Conservation (phyloP, 2,888 invertebrate genomes). For the Drosophila setosimentum region DNA sequence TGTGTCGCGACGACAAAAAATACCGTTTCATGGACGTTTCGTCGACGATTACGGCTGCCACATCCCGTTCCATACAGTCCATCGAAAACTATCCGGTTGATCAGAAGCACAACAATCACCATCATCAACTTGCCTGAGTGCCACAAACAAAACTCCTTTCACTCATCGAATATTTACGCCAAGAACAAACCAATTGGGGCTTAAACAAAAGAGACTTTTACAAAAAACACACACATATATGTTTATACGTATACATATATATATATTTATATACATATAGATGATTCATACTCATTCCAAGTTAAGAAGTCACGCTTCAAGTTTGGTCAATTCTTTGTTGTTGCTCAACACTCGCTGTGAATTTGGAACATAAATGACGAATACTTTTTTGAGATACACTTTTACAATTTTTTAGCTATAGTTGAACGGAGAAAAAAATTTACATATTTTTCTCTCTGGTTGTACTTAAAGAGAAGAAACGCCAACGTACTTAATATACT, state of each 20-base stretch:
- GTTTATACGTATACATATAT: neutral
- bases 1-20: constrained; percentile 86
- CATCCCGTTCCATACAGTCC: constrained; percentile 85
- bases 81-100: constrained; percentile 84
- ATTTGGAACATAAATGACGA: constrained; percentile 13
- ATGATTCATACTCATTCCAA: constrained; percentile 13
- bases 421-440: neutral
- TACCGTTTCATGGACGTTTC: constrained; percentile 85
- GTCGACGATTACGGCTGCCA: constrained; percentile 84
- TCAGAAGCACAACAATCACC: constrained; percentile 76
- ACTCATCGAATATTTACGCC: constrained; percentile 13
- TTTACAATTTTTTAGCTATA: constrained; percentile 11
- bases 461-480: constrained; percentile 48
- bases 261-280: neutral
- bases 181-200: constrained; percentile 5
- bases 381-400: constrained; percentile 25
- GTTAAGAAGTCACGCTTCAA: neutral
- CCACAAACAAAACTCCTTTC: neutral
- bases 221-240: neutral
- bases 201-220: constrained; percentile 2
- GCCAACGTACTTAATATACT: constrained; percentile 55
- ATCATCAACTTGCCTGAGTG: constrained; percentile 65
- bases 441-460: constrained; percentile 45
- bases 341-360: constrained; percentile 14
- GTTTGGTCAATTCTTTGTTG: constrained; percentile 4